Conservation (phyloP, 2,797 vertebrate species). For the Lacerta bilineata region DNA sequence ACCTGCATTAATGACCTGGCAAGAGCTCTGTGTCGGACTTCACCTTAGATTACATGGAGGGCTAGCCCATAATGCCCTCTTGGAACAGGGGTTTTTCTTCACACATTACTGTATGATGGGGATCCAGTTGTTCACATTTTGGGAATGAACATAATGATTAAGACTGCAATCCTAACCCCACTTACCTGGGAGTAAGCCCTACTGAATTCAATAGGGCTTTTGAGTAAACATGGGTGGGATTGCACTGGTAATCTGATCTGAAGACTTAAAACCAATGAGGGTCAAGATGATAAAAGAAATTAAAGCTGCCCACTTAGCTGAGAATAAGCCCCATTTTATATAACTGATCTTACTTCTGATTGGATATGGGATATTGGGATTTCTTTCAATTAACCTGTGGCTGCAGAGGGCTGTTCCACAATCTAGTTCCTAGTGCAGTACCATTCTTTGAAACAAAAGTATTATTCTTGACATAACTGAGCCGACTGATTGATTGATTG, state of each 20-base stretch:
- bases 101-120: background rate
- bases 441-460: too few relatives aligned
- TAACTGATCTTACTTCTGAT: background rate
- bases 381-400: background rate
- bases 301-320: background rate
- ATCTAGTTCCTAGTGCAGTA: too few relatives aligned
- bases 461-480: too few relatives aligned
- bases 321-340: background rate
- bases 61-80: background rate
- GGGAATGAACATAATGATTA: background rate
- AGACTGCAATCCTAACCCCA: too few relatives aligned
- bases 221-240: too few relatives aligned
- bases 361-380: background rate
- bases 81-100: constrained; percentile 20
- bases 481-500: too few relatives aligned
- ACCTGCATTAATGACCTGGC: background rate
- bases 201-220: too few relatives aligned
- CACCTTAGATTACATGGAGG: fast-evolving
- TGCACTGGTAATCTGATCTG: background rate
- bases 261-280: background rate
- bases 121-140: background rate
- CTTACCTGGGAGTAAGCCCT: too few relatives aligned
- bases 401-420: background rate
- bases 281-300: background rate
- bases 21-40: background rate